Base-by-base conservation (phyloP, 1,140 invertebrate genomes). In the Trypoxylus dichotomus region DNA sequence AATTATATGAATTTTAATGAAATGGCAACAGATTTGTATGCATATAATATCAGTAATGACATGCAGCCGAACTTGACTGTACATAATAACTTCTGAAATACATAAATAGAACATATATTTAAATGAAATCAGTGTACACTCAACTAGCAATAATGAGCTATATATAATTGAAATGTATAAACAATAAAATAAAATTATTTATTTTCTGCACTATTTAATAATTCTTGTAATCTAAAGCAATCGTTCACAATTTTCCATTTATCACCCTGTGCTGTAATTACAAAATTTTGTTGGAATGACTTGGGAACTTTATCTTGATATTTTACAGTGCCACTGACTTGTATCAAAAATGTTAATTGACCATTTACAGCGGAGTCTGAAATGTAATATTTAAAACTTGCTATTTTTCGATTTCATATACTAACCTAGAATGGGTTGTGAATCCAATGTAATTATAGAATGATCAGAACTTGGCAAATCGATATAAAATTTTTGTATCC, bases 231-330 rank as follows among this genome's bases (percentile, higher is more conserved):
- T 83, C 95, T 89, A 82, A 86, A 95, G 80, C 91, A 93, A 84
- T 96, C 95, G 63, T 91, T 94, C 25, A 94, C 94, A 78, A 97
- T 95, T 88, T 95, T 96, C 95, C 94, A 96, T 84, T 95, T 95
- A 77, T 95, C 93, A 24, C 91, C 93, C 81, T 93, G 90, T 13
- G 93, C 94, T 0, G 94, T 94, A 19, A 97, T 91, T 1, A 96
- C 86, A 82, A 96, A 96, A 11, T 91, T 93, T 86, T 97, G 94
- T 81, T 93, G 91, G 81, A 96, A 96, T 7, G 90, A 87, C 82
- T 91, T 92, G 72, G 89, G 86, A 76, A 87, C 84, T 83, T 89
- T 90, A 0, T 90, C 89, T 60, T 91, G 89, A 80, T 91, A 94
- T 80, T 90, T 92, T 0, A 95, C 92, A 76, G 88, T 90, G 1